Evolutionary conservation across 2,113 vertebrate genomes (phyloP), one percentile per base, ranked within the genome.

Genomic region (Alces alces): DNA sequence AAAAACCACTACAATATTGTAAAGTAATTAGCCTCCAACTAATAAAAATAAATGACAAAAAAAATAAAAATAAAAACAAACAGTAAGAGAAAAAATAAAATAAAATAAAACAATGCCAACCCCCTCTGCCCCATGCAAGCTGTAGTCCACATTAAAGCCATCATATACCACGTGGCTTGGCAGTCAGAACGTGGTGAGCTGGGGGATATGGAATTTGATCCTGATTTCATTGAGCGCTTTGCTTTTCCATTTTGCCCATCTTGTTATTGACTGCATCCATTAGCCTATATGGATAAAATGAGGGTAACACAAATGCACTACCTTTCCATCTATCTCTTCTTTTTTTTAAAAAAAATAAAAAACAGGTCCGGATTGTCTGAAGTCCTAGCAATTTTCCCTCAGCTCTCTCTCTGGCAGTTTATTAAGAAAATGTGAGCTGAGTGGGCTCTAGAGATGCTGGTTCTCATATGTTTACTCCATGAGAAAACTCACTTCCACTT

Each of bases 241-340:
- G 0, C 7, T 50, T 47, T 78, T 85, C 52, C 57, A n/a, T 52
- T 50, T 64, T 39, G 47, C 79, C 43, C 4, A 50, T 85, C 43
- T 73, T 79, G 13, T 61, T 58, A 61, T 19, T 52, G 27, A 43
- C 43, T 83, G 66, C 13, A 11, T 23, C 43, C 12, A 57, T 57
- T 54, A 82, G 39, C n/a, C 9, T 50, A 39, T 21, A 64, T 33
- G 54, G 27, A 82, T 21, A n/a, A 60, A 14, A 57, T 2, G 30
- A 17, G 6, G 12, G 12, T 0, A 14, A 39, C 5, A 25, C 21
- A 50, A 30, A 39, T 7, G 12, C 45, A 7, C 3, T 10, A 45
- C 15, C 2, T 95, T 61, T 27, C 28, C n/a, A 6, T 36, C 6
- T 30, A 50, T 50, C 30, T 30, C 52, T 55, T 23, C 10, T 54